These are phyloP conservation scores for Chymomyza procnemis DNA, from an alignment of 2,888 invertebrate genomes.

Conservation along the genomic window DNA sequence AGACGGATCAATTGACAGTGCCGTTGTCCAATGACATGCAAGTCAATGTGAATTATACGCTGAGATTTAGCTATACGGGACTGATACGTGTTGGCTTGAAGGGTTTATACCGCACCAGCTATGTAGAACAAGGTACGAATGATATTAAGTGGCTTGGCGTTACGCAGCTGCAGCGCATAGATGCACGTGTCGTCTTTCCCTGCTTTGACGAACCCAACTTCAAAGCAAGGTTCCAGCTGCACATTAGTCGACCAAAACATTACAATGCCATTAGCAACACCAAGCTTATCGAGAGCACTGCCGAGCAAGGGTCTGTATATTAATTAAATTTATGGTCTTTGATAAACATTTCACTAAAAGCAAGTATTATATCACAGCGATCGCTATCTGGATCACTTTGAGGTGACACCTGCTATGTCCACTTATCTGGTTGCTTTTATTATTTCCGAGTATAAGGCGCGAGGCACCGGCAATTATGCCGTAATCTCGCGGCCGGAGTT, in stretches of 20 bases:
- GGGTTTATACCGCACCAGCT: constrained; percentile 67
- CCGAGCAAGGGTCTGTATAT: constrained; percentile 46
- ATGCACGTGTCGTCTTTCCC: constrained; percentile 84
- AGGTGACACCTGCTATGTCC: constrained; percentile 83
- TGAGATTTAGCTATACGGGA: constrained; percentile 79
- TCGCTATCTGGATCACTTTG: constrained; percentile 63
- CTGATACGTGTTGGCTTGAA: constrained; percentile 78
- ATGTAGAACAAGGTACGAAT: constrained; percentile 47
- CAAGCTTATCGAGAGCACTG: constrained; percentile 29
- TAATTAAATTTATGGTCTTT: neutral
- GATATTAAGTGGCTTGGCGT: constrained; percentile 79
- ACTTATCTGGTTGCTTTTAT: constrained; percentile 90
- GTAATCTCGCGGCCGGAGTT: constrained; percentile 85
- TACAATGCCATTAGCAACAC: constrained; percentile 75
- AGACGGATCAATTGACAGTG: constrained; percentile 78
- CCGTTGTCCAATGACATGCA: constrained; percentile 74
- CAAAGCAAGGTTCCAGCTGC: constrained; percentile 84
- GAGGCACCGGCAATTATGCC: constrained; percentile 63
- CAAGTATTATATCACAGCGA: constrained; percentile 6
- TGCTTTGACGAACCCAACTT: constrained; percentile 87
- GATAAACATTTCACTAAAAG: neutral
- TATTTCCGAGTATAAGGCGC: constrained; percentile 80
- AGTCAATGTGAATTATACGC: constrained; percentile 76
- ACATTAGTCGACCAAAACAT: constrained; percentile 80
- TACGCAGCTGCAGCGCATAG: constrained; percentile 84